Conservation (phyloP, 2,797 vertebrate genomes). For the Arnoldichthys spilopterus region DNA sequence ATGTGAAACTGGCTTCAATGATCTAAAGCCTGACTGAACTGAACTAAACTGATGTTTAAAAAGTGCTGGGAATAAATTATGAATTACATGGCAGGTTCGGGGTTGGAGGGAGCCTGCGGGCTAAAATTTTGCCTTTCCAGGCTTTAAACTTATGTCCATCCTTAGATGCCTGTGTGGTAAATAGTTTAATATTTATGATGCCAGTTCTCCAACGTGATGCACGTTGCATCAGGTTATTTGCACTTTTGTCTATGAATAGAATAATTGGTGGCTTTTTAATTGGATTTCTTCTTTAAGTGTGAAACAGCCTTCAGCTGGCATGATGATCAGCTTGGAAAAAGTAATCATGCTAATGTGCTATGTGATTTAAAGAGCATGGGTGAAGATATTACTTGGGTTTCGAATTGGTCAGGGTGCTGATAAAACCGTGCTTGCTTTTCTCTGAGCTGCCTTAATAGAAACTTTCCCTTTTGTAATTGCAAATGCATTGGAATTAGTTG, state of each 20-base stretch:
- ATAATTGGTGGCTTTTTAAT: neutral
- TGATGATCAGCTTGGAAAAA: neutral
- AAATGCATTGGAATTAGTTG: slow-evolving; percentile 34
- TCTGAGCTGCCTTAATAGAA: slow-evolving; percentile 4
- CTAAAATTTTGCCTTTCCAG: neutral
- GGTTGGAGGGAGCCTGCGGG: too few species aligned
- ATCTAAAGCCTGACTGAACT: too few species aligned
- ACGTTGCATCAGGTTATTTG: slow-evolving; percentile 12
- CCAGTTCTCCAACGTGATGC: neutral
- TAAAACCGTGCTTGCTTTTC: neutral
- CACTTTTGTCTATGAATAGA: slow-evolving; percentile 4
- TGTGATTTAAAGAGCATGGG: slow-evolving; percentile 16
- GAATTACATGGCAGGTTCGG: neutral
- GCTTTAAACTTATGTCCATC: neutral
- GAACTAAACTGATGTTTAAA: too few species aligned
- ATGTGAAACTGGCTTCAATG: neutral
- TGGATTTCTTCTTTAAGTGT: neutral
- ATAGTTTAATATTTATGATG: neutral
- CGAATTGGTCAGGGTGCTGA: neutral
- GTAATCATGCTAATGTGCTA: slow-evolving; percentile 25
- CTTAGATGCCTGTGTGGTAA: neutral
- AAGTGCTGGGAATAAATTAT: neutral
- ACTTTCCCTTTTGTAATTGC: slow-evolving; percentile 32
- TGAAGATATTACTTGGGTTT: slow-evolving; percentile 14
- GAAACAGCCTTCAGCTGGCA: slow-evolving; percentile 2